Evolutionary conservation across 2,888 invertebrate species (phyloP), one percentile per base, ranked within the genome.

Genomic region (Rhaphigaster nebulosa): DNA sequence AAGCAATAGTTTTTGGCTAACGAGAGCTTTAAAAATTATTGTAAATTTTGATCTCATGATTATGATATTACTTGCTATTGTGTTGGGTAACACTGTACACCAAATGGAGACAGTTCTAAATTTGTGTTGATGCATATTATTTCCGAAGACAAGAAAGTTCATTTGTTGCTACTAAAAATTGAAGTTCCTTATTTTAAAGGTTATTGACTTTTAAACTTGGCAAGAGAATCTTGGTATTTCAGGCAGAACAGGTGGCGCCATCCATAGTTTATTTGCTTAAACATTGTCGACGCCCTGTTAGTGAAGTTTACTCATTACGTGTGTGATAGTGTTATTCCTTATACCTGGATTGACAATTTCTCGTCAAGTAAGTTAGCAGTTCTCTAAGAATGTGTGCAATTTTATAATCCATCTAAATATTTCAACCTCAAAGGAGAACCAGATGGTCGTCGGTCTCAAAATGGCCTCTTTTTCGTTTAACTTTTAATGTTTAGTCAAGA

Each of bases 281-380:
- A 88, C 90, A 90, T 91, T 91, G 91, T 91, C 91, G 91, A 91
- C 91, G 91, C 91, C 91, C 91, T 91, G 91, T 90, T 54, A 56
- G 89, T 60, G 41, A 88, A 89, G 70, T 65, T 89, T 89, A 50
- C 45, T 34, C 60, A 38, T 76, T 89, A 89, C 89, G 89, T 89
- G 52, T 89, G 89, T 89, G 89, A 89, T 70, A 89, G 89, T 89
- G 56, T 26, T 76, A 70, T 76, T 76, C 38, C 26, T 29, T 76
- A 52, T 89, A 70, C 29, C 52, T 89, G 89, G 89, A 89, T 89
- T 76, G 38, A 65, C 76, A 65, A 65, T 70, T 41, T 50, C 65
- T 50, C 34, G 50, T 76, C 54, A 89, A n/a, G 89, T 89, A 89
- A 89, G 89, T 76, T 2, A 70, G 20, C 18, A 89, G 18, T 65